Conservation (phyloP, 1,140 invertebrate species). For the Asobara japonica region DNA sequence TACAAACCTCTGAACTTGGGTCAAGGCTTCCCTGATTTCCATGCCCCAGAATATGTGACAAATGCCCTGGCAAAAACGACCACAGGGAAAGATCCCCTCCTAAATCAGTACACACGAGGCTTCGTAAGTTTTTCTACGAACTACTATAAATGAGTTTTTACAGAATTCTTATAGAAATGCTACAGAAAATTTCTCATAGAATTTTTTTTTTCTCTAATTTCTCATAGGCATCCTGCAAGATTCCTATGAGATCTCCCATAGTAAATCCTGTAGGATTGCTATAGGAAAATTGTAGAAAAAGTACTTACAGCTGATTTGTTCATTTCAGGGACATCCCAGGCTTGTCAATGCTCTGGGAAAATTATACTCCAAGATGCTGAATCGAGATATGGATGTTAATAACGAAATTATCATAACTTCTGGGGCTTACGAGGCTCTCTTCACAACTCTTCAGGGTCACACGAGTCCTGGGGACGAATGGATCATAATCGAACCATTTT, state of each 20-base stretch:
- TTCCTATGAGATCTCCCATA: too few relatives aligned
- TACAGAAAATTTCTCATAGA: too few relatives aligned
- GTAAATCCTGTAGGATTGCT: too few relatives aligned
- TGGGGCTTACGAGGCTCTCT: slow-evolving; percentile 95
- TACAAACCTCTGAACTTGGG: slow-evolving; percentile 95
- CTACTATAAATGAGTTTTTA: too few relatives aligned
- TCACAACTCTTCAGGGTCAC: slow-evolving; percentile 84
- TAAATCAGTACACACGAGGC: slow-evolving; percentile 93
- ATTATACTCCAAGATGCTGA: slow-evolving; percentile 85
- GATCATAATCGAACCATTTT: slow-evolving; percentile 98
- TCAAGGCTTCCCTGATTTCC: slow-evolving; percentile 97
- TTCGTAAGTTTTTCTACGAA: slow-evolving; percentile 78
- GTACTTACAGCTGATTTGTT: too few relatives aligned
- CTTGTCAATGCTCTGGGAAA: slow-evolving; percentile 86
- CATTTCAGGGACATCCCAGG: slow-evolving; percentile 88
- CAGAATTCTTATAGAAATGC: too few relatives aligned
- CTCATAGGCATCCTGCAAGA: slow-evolving; percentile 24
- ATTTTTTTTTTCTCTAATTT: neutral
- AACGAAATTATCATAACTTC: slow-evolving; percentile 88
- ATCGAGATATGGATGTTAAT: slow-evolving; percentile 79
- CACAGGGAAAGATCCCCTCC: slow-evolving; percentile 75
- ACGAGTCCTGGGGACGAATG: slow-evolving; percentile 89
- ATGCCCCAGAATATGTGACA: slow-evolving; percentile 84
- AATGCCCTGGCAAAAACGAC: slow-evolving; percentile 79
- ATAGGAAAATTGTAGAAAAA: neutral